Conservation (phyloP, 2,797 vertebrate genomes). For the Pipistrellus kuhlii region DNA sequence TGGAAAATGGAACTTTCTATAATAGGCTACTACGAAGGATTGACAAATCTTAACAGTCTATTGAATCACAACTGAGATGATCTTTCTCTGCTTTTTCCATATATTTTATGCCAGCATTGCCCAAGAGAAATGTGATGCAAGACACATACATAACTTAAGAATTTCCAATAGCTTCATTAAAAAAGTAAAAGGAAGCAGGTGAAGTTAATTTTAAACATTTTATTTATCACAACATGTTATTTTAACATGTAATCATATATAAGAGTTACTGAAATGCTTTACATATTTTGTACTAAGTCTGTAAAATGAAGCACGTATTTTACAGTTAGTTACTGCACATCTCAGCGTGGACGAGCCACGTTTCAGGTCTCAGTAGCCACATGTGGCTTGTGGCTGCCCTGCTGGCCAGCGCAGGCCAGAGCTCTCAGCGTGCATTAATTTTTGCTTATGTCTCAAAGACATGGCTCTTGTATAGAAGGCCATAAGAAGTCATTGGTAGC, state of each 20-base stretch:
- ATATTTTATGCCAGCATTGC: background rate
- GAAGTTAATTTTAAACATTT: slow-evolving; percentile 39
- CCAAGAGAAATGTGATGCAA: background rate
- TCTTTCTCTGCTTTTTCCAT: background rate
- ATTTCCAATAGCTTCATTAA: background rate
- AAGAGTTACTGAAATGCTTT: background rate
- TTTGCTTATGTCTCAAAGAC: background rate
- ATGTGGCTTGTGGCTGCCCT: background rate
- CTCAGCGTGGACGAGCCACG: background rate
- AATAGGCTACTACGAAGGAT: background rate
- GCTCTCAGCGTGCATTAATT: background rate
- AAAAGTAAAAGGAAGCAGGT: background rate
- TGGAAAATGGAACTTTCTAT: background rate
- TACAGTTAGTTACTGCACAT: too few species aligned
- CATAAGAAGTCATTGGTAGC: background rate
- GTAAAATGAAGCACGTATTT: background rate
- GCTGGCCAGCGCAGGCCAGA: background rate
- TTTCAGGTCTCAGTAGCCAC: background rate
- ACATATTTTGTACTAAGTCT: background rate
- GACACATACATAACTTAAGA: background rate
- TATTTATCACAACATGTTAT: background rate
- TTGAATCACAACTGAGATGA: background rate
- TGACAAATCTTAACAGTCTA: background rate
- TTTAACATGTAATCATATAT: background rate
- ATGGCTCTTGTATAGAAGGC: background rate